phyloP scores from a whole-genome alignment of 2,797 vertebrate species.

The Salmo trutta region DNA sequence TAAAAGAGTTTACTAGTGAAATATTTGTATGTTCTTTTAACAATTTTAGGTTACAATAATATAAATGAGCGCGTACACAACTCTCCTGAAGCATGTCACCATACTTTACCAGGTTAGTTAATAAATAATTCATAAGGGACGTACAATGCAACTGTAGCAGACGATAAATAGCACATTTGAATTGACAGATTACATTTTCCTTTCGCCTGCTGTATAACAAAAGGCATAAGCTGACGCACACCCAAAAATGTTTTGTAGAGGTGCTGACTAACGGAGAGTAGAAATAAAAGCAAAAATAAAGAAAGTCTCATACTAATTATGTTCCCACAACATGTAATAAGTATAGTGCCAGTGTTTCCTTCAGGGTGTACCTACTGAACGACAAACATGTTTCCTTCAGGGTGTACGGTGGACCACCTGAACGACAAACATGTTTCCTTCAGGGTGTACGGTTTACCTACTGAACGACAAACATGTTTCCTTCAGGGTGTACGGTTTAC shows the following conservation, averaged over 20 bases:
- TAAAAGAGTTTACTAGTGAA: constrained; percentile 27
- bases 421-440: too few relatives aligned
- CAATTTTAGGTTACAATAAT: constrained; percentile 15
- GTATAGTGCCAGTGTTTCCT: too few relatives aligned
- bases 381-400: too few relatives aligned
- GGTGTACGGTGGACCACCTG: too few relatives aligned
- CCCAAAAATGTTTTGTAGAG: too few relatives aligned
- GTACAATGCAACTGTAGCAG: constrained; percentile 53
- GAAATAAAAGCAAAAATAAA: too few relatives aligned
- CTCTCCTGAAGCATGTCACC: background rate
- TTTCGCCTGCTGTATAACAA: background rate
- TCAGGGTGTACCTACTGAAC: too few relatives aligned
- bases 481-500: too few relatives aligned
- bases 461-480: too few relatives aligned
- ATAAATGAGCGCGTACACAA: constrained; percentile 6
- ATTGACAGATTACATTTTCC: constrained; percentile 57
- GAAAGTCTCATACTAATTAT: constrained; percentile 8
- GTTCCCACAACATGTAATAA: constrained; percentile 34
- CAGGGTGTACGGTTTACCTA: too few relatives aligned
- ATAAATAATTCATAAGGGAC: constrained; percentile 31
- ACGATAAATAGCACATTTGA: constrained; percentile 56
- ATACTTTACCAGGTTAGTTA: constrained; percentile 1
- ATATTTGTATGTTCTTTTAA: constrained; percentile 35
- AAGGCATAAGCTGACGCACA: too few relatives aligned
- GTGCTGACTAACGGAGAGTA: too few relatives aligned